Evolutionary conservation across 2,888 invertebrate genomes (phyloP).

Genomic region (Rhamnusium bicolor): DNA sequence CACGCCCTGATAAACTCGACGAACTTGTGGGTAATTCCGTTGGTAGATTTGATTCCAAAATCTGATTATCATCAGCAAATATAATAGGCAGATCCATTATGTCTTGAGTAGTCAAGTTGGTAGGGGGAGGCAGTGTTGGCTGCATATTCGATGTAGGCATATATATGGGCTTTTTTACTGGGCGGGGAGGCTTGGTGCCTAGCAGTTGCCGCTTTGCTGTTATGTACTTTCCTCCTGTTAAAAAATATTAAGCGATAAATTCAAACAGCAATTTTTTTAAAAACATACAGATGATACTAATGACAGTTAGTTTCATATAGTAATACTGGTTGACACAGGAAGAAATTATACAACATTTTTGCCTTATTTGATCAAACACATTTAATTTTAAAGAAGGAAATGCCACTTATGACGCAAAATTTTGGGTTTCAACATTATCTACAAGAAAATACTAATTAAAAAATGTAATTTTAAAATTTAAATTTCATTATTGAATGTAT

Average conservation of each 20-base stretch:
- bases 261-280: background rate
- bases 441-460: too few relatives aligned
- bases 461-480: too few relatives aligned
- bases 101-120: constrained; percentile 73
- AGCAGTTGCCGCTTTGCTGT: constrained; percentile 66
- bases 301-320: too few relatives aligned
- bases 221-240: constrained; percentile 64
- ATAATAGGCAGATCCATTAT: constrained; percentile 80
- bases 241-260: constrained; percentile 20
- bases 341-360: too few relatives aligned
- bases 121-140: constrained; percentile 63
- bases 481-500: too few relatives aligned
- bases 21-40: constrained; percentile 40
- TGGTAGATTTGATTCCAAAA: constrained; percentile 58
- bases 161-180: constrained; percentile 40
- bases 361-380: too few relatives aligned
- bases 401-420: too few relatives aligned
- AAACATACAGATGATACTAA: too few relatives aligned
- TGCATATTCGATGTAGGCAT: constrained; percentile 42
- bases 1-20: background rate
- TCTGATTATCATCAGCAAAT: constrained; percentile 75
- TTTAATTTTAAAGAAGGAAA: too few relatives aligned
- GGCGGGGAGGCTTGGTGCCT: constrained; percentile 58
- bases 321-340: too few relatives aligned
- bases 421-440: too few relatives aligned